Evolutionary conservation across 2,888 invertebrate genomes (phyloP).

Genomic region (Timandra comae): DNA sequence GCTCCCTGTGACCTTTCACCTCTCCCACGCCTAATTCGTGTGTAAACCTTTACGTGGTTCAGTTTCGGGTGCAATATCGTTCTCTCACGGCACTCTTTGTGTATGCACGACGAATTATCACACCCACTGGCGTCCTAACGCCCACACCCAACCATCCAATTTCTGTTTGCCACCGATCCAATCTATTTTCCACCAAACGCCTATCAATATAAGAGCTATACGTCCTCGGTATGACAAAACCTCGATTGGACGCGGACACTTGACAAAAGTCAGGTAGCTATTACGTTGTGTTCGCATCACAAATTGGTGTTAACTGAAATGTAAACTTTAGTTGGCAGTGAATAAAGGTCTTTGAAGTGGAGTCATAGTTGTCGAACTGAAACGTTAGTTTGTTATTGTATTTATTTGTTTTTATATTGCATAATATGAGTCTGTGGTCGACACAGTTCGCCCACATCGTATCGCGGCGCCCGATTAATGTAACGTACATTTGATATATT

Average conservation of each 20-base stretch:
- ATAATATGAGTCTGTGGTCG: slow-evolving; percentile 37
- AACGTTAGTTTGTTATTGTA: slow-evolving; percentile 26
- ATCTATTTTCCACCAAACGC: slow-evolving; percentile 44
- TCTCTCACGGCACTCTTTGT: slow-evolving; percentile 69
- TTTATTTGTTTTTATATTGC: slow-evolving; percentile 46
- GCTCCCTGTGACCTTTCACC: slow-evolving; percentile 59
- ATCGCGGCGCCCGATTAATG: slow-evolving; percentile 22
- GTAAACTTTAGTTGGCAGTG: slow-evolving; percentile 41
- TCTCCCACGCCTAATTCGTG: slow-evolving; percentile 68
- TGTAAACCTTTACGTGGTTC: slow-evolving; percentile 46
- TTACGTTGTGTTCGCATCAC: slow-evolving; percentile 35
- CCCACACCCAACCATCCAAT: slow-evolving; percentile 44
- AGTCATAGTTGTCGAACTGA: slow-evolving; percentile 24
- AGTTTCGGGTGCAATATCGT: slow-evolving; percentile 63
- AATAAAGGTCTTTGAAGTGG: slow-evolving; percentile 35
- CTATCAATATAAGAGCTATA: slow-evolving; percentile 35
- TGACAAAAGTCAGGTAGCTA: slow-evolving; percentile 57
- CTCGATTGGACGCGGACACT: slow-evolving; percentile 48
- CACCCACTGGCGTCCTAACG: slow-evolving; percentile 64
- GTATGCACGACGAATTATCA: slow-evolving; percentile 71
- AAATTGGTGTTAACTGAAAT: slow-evolving; percentile 53
- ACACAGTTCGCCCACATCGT: slow-evolving; percentile 40
- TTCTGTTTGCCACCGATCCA: slow-evolving; percentile 30
- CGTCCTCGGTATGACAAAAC: slow-evolving; percentile 31
- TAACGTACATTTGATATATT: slow-evolving; percentile 25